Base-by-base conservation (phyloP, 2,888 invertebrate genomes). In the Oeneis ivallda region DNA sequence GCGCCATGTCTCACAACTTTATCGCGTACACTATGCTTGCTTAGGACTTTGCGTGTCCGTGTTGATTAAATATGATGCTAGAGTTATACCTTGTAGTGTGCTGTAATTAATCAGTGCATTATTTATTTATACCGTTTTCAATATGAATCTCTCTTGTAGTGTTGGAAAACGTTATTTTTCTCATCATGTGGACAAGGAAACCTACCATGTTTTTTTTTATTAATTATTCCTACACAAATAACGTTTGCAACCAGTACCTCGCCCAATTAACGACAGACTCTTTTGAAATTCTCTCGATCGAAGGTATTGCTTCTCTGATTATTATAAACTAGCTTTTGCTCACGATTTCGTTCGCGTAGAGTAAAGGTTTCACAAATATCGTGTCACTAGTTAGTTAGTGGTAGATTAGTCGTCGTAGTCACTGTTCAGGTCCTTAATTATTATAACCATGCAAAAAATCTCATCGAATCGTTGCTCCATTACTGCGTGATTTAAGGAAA, bases 1-100 rank as follows among this genome's bases (percentile, higher is more conserved):
- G 80, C 79, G 79, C 76, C 79, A 70, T 73, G 75, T 68, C 70
- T 65, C 68, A 49, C 52, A n/a, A 54, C 58, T 65, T 63, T 65
- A 65, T 67, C 69, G 37, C 57, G 60, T n/a, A 65, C 45, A n/a
- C 45, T 34, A 37, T 47, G 56, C 58, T 54, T 59, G 43, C 58
- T 53, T 54, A 64, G 54, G 64, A 54, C 62, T 61, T 59, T 47
- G 57, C 56, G 61, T 69, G 62, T 47, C 52, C 54, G 17, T n/a
- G 26, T 15, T 52, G 41, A 43, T 62, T 68, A 53, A 58, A 62
- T 57, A 53, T 19, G 43, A 26, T 10, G 49, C 39, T 41, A 11
- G 56, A 41, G 19, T 53, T 39, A 57, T 56, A 59, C 59, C 17
- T 54, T 56, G 32, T 19, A 43, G 37, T 15, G 58, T 26, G 15